These are phyloP conservation scores for Xiphophorus maculatus DNA, from an alignment of 2,113 vertebrate species.

Conservation along the genomic window DNA sequence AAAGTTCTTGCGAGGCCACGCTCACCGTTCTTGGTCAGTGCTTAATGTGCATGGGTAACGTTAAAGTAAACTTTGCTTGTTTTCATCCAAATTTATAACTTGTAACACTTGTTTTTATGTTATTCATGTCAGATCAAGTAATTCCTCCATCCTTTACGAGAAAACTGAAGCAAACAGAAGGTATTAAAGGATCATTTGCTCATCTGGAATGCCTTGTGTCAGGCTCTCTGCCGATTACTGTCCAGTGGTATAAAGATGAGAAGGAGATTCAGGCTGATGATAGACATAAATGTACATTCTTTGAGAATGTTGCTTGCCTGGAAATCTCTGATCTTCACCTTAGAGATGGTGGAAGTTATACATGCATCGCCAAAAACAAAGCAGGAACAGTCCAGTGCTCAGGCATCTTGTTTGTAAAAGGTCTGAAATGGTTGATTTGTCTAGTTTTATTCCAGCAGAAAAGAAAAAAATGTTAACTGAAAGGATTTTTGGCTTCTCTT, in stretches of 20 bases:
- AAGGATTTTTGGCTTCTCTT: not conserved
- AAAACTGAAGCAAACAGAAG: slow-evolving; percentile 93
- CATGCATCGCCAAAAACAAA: slow-evolving; percentile 91
- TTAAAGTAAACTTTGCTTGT: not conserved
- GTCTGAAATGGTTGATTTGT: slow-evolving; percentile 73
- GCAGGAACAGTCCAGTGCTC: slow-evolving; percentile 93
- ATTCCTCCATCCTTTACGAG: slow-evolving; percentile 96
- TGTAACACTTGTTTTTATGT: slow-evolving; percentile 34
- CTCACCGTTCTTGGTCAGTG: slow-evolving; percentile 93
- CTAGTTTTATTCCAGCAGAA: not conserved
- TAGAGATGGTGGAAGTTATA: slow-evolving; percentile 89
- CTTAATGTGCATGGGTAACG: not conserved
- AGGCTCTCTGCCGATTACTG: slow-evolving; percentile 92
- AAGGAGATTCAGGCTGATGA: slow-evolving; percentile 87
- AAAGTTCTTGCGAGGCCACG: slow-evolving; percentile 87
- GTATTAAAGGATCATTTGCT: slow-evolving; percentile 94
- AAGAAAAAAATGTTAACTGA: not conserved
- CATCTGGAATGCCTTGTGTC: slow-evolving; percentile 95
- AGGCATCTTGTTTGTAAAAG: slow-evolving; percentile 92
- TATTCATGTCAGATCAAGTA: slow-evolving; percentile 88
- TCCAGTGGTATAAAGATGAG: slow-evolving; percentile 94
- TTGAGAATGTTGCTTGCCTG: slow-evolving; percentile 94
- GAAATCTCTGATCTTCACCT: slow-evolving; percentile 92
- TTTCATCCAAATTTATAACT: not conserved
- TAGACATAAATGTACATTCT: slow-evolving; percentile 94